A percentile compares a stretch with the other conserved stretches of the same genome.
phyloP scores from a whole-genome alignment of 2,888 invertebrate genomes.

The Morpho deidamia region DNA sequence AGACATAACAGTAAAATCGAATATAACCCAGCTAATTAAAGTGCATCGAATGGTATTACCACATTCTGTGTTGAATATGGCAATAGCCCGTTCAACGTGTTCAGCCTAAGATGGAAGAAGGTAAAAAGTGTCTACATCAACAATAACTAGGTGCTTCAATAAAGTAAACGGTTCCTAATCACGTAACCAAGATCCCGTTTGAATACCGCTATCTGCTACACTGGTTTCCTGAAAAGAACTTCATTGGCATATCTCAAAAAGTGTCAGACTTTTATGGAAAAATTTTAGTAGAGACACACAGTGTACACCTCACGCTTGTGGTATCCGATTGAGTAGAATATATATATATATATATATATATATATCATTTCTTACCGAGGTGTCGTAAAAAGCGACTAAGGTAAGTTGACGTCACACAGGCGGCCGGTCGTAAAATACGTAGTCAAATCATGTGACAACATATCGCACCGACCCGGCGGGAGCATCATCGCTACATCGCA shows the following conservation, averaged over 20 bases:
- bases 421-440: too few species aligned
- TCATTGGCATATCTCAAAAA: background rate
- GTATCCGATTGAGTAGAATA: too few species aligned
- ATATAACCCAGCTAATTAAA: constrained; percentile 45
- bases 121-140: constrained; percentile 45
- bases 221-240: background rate
- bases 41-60: constrained; percentile 41
- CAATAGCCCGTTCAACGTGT: constrained; percentile 37
- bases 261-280: too few species aligned
- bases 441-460: too few species aligned
- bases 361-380: too few species aligned
- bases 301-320: too few species aligned
- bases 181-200: constrained; percentile 23
- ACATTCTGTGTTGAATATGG: constrained; percentile 36
- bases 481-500: too few species aligned
- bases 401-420: too few species aligned
- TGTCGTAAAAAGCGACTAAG: too few species aligned
- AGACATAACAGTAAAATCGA: constrained; percentile 31
- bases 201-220: constrained; percentile 5
- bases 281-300: too few species aligned
- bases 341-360: too few species aligned
- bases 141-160: constrained; percentile 57
- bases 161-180: constrained; percentile 61
- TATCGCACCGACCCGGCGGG: too few species aligned
- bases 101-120: constrained; percentile 36